Base-by-base conservation (phyloP, 2,888 invertebrate species). In the Drosophila prolongata region DNA sequence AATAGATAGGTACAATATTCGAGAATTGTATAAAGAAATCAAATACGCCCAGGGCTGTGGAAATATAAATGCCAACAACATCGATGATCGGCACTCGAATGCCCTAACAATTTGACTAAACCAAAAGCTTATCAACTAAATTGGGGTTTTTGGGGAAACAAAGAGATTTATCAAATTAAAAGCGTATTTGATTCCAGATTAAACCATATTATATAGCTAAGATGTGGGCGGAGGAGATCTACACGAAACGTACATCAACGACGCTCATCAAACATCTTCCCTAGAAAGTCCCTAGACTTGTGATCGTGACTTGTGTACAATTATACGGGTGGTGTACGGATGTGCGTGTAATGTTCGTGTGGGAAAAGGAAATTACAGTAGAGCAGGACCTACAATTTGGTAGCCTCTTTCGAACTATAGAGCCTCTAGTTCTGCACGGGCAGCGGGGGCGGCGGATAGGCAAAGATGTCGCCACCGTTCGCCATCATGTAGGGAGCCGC, bases 361-460 rank as follows among this genome's bases (percentile, higher is more conserved):
- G 60, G 62, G 64, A 57, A 76, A 77, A 80, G 73, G 80, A 86
- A 87, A 88, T 75, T 80, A 80, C 71, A 76, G 70, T 67, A 64
- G 80, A 87, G 83, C 72, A 57, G 52, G 80, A 76, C 68, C 67
- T 67, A 64, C 57, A 73, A 69, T 79, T 71, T 61, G 56, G 35
- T 74, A 70, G 75, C 72, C 70, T 88, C 59, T 72, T 49, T 52
- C 55, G 50, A 65, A 75, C 70, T 49, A 27, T 27, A 61, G 14
- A 62, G 53, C 74, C 88, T 86, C 80, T 58, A 92, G 77, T 92
- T 92, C 80, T 91, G 91, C 82, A 91, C 92, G 65, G 92, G 92
- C 77, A 92, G 82, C 66, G 92, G 91, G 49, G 92, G 92, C 74
- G 92, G 92, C 64, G 92, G 92, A 78, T 91, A 91, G 46, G 91